phyloP scores from a whole-genome alignment of 2,888 invertebrate species.

The Hetaerina titia region DNA sequence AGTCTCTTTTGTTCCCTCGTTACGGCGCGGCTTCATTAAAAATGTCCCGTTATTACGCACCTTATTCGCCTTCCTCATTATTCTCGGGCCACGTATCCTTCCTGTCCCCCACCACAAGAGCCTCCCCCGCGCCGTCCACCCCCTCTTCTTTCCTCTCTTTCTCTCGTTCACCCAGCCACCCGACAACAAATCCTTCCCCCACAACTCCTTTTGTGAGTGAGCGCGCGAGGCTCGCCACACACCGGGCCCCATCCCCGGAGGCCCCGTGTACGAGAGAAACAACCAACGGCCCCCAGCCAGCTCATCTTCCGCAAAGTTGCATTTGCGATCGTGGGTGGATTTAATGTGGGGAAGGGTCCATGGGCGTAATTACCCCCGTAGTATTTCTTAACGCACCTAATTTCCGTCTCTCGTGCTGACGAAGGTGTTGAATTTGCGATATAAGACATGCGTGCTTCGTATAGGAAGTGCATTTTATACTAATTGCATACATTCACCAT shows the following conservation, averaged over 20 bases:
- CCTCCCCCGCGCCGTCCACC: no score
- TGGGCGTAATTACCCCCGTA: background rate
- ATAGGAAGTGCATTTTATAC: no score
- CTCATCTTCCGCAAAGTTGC: background rate
- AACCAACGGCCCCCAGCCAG: background rate
- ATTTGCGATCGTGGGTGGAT: background rate
- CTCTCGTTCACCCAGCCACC: background rate
- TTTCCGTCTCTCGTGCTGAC: no score
- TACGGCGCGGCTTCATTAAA: conserved; percentile 26
- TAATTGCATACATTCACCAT: no score
- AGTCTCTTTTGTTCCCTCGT: conserved; percentile 14
- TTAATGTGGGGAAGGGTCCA: background rate
- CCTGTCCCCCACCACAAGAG: background rate
- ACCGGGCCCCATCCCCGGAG: background rate
- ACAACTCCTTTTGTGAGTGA: background rate
- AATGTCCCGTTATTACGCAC: conserved; percentile 35
- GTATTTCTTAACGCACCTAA: no score
- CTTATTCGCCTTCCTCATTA: conserved; percentile 9
- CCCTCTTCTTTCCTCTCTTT: background rate
- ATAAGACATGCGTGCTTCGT: no score
- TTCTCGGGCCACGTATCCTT: background rate
- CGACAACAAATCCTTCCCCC: background rate
- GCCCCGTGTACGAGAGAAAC: background rate
- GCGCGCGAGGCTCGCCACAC: background rate
- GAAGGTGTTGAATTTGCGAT: no score